phyloP scores from a whole-genome alignment of 2,797 vertebrate genomes.

The Paedocypris micromegethes region DNA sequence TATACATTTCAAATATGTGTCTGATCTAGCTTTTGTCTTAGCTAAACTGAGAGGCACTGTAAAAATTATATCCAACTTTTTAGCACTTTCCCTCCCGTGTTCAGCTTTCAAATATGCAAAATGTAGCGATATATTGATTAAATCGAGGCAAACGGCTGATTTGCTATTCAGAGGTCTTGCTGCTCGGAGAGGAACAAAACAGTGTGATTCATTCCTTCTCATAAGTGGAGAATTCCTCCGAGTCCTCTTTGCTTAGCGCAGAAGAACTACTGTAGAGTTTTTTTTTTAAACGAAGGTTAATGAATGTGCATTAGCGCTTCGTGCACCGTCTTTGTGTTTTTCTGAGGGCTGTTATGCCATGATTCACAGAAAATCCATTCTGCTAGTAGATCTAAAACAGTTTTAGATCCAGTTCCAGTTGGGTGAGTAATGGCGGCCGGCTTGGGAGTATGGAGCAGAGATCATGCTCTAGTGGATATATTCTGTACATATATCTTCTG shows the following conservation, averaged over 20 bases:
- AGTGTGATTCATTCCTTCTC: constrained; percentile 14
- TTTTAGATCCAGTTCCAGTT: not conserved
- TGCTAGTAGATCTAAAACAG: not conserved
- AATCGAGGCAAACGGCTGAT: constrained; percentile 24
- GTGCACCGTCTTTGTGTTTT: constrained; percentile 20
- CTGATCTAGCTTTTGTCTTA: too few species aligned
- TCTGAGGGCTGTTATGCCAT: not conserved
- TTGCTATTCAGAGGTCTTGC: constrained; percentile 10
- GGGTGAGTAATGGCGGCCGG: not conserved
- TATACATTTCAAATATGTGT: too few species aligned
- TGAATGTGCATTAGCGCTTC: constrained; percentile 22
- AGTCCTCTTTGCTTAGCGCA: constrained; percentile 23
- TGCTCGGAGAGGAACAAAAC: constrained; percentile 5
- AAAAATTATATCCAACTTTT: not conserved
- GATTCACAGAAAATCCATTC: not conserved
- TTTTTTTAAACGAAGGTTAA: constrained; percentile 24
- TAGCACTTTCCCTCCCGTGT: constrained; percentile 20
- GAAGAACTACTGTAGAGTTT: constrained; percentile 5
- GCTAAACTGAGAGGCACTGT: too few species aligned
- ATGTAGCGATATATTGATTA: constrained; percentile 30
- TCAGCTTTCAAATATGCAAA: constrained; percentile 34
- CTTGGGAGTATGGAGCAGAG: constrained; percentile 6
- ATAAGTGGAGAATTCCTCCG: constrained; percentile 20
- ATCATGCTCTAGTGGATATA: constrained; percentile 1
- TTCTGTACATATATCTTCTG: constrained; percentile 7